phyloP scores from a whole-genome alignment of 1,140 invertebrate genomes.

The Leptinotarsa undecemlineata region DNA sequence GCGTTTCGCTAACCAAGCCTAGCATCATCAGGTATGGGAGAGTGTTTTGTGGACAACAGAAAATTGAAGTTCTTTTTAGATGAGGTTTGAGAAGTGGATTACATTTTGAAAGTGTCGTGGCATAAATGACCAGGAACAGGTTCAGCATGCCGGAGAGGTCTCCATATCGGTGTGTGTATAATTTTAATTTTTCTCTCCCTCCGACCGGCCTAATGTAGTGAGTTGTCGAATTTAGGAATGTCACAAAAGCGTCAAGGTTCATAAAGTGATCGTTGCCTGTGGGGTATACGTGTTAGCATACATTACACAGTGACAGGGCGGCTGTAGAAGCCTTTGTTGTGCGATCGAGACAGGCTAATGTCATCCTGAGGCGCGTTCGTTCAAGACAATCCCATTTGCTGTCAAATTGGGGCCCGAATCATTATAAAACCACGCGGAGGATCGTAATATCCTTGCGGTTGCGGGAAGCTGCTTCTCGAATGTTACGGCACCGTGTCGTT shows the following conservation, averaged over 20 bases:
- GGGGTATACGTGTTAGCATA: conserved; percentile 53
- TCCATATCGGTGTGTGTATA: too few relatives aligned
- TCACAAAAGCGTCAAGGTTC: conserved; percentile 48
- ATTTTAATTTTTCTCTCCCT: neutral
- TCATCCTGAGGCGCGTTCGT: conserved; percentile 52
- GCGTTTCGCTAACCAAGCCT: too few relatives aligned
- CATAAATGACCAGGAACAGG: too few relatives aligned
- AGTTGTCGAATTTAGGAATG: conserved; percentile 50
- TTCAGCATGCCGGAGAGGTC: too few relatives aligned
- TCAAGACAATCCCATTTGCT: conserved; percentile 53
- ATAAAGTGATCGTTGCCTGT: conserved; percentile 51
- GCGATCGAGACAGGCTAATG: conserved; percentile 53
- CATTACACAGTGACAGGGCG: conserved; percentile 53
- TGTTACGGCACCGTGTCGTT: conserved; percentile 7
- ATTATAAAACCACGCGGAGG: conserved; percentile 48
- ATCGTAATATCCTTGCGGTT: conserved; percentile 3
- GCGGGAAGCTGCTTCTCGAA: conserved; percentile 3
- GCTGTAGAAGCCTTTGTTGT: conserved; percentile 46
- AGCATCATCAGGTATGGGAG: too few relatives aligned
- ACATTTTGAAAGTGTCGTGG: too few relatives aligned
- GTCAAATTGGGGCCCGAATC: conserved; percentile 51
- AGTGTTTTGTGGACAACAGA: too few relatives aligned
- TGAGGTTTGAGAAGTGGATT: too few relatives aligned
- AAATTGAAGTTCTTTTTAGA: too few relatives aligned
- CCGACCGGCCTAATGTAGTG: conserved; percentile 26